Conservation (phyloP, 2,113 vertebrate species). For the Equus przewalskii region DNA sequence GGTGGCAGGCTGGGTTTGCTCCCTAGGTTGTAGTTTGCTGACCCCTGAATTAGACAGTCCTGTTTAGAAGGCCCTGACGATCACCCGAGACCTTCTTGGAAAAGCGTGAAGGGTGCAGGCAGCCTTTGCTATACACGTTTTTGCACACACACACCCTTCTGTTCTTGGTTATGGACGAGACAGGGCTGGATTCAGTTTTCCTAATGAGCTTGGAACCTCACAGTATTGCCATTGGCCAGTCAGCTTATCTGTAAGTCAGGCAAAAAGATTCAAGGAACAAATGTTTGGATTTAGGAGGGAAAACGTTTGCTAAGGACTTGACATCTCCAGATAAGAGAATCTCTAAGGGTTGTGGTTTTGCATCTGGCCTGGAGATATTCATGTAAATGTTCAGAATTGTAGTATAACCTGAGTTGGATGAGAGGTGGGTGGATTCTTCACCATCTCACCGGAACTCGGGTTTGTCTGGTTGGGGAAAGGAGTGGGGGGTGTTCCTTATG, state of each 20-base stretch:
- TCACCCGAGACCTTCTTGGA: background rate
- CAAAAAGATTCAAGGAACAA: background rate
- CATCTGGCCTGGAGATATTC: background rate
- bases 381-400: background rate
- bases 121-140: background rate
- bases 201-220: background rate
- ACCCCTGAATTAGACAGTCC: background rate
- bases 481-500: background rate
- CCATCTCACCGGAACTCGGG: background rate
- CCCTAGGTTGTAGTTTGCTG: background rate
- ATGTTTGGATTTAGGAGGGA: background rate
- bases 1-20: background rate
- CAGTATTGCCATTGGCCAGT: background rate
- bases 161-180: background rate
- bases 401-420: background rate
- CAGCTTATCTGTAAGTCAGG: background rate
- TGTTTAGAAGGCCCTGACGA: background rate
- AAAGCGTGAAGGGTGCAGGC: background rate
- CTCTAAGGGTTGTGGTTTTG: background rate
- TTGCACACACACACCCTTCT: too few relatives aligned
- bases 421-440: background rate
- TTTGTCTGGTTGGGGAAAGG: background rate
- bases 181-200: background rate
- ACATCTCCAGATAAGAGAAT: background rate
- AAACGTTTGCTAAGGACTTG: background rate